Base-by-base conservation (phyloP, 1,140 invertebrate genomes). In the Halictus rubicundus region DNA sequence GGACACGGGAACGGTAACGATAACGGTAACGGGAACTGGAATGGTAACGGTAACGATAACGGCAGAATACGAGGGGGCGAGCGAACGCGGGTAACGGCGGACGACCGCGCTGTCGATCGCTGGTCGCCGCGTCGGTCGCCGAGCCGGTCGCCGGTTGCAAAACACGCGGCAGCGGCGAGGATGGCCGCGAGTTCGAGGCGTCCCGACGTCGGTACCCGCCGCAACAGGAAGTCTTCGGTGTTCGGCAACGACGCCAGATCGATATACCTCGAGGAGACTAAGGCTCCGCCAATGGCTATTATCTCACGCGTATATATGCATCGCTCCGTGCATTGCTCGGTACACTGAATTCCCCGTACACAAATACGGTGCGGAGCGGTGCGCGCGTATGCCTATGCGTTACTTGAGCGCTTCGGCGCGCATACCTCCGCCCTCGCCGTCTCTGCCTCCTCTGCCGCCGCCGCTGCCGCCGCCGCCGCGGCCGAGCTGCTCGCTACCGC, bases 251-350 rank as follows among this genome's bases (percentile, higher is more conserved):
- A 84, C 83, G 72, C 70, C 76, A 87, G 86, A 88, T 88, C 86
- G 78, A 88, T 88, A 84, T 84, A 81, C 72, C 84, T 88, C 87
- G 88, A 86, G 84, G 87, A 89, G 86, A 86, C 86, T 80, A 87
- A 90, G 87, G 84, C 84, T 88, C 86, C 85, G 82, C 86, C 90
- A 88, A 87, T 90, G 88, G 88, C 87, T 91, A 90, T 91, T 91
- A 91, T 89, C 88, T 88, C 85, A 85, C 86, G 87, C 86, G 81
- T 88, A 87, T 82, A 80, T 81, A 83, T 81, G 87, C 85, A 87
- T 81, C 85, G 83, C 80, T 84, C 80, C 77, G 78, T 82, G 84
- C 87, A 85, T 80, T 83, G 84, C 78, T 87, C 85, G 75, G 86
- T 86, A 85, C 76, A 85, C 81, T 85, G 82, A 87, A 87, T 87